phyloP scores from a whole-genome alignment of 2,113 vertebrate species.

The Garra rufa region DNA sequence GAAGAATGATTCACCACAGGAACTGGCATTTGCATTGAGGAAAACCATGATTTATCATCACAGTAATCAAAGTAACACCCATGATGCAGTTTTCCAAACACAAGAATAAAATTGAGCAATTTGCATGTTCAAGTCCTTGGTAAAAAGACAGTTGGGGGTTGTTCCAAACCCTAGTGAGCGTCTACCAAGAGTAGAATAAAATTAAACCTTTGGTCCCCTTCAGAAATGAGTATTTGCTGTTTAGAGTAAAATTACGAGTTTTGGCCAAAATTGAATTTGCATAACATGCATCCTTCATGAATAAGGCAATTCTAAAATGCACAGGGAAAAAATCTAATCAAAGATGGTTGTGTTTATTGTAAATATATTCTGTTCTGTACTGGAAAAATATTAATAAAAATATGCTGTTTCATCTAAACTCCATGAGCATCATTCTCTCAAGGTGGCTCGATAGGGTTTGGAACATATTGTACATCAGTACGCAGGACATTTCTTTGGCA shows the following conservation, averaged over 20 bases:
- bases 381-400: not conserved
- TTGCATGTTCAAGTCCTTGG: not conserved
- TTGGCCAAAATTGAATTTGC: not conserved
- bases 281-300: not conserved
- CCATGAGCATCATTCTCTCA: not conserved
- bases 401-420: not conserved
- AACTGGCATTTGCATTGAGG: not conserved
- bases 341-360: no score
- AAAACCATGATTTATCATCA: not conserved
- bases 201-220: not conserved
- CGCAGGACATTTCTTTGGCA: constrained; percentile 38
- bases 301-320: not conserved
- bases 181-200: not conserved
- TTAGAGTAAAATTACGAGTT: not conserved
- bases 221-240: not conserved
- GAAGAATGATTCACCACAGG: not conserved
- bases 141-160: not conserved
- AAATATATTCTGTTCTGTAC: not conserved
- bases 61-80: not conserved
- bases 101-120: not conserved
- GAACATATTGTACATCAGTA: not conserved
- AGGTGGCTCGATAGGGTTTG: not conserved
- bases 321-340: not conserved
- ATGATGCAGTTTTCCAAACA: not conserved
- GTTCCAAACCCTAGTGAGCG: constrained; percentile 2